phyloP scores from a whole-genome alignment of 2,888 invertebrate genomes.

The Diaperis boleti region DNA sequence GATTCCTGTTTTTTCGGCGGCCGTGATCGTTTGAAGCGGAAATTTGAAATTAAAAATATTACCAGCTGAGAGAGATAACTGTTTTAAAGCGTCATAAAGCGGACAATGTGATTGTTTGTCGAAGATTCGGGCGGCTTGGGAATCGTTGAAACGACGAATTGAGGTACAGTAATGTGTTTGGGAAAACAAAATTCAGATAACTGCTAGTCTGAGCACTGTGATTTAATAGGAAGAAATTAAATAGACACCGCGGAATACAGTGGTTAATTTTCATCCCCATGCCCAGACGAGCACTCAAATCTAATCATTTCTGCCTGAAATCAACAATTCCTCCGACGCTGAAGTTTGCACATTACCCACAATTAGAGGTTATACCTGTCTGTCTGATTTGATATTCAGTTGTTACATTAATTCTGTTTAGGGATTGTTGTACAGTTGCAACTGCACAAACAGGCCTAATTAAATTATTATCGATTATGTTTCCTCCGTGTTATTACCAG shows the following conservation, averaged over 20 bases:
- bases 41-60: constrained; percentile 36
- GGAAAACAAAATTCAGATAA: too few relatives aligned
- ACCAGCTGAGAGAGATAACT: constrained; percentile 19
- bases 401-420: constrained; percentile 47
- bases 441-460: constrained; percentile 43
- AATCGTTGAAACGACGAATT: not conserved
- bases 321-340: constrained; percentile 35
- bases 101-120: constrained; percentile 25
- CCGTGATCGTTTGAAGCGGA: constrained; percentile 16
- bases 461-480: constrained; percentile 45
- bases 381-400: constrained; percentile 48
- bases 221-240: too few relatives aligned
- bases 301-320: constrained; percentile 6
- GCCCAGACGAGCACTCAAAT: constrained; percentile 7
- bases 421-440: constrained; percentile 45
- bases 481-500: constrained; percentile 2
- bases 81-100: constrained; percentile 26
- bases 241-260: too few relatives aligned
- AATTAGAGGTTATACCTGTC: constrained; percentile 44
- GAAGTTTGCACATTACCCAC: constrained; percentile 37
- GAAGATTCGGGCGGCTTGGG: constrained; percentile 5
- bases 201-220: too few relatives aligned
- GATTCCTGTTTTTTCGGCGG: constrained; percentile 9
- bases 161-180: too few relatives aligned
- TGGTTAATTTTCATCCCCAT: too few relatives aligned